Evolutionary conservation across 1,140 invertebrate genomes (phyloP).

Genomic region (Branchinecta lynchi): DNA sequence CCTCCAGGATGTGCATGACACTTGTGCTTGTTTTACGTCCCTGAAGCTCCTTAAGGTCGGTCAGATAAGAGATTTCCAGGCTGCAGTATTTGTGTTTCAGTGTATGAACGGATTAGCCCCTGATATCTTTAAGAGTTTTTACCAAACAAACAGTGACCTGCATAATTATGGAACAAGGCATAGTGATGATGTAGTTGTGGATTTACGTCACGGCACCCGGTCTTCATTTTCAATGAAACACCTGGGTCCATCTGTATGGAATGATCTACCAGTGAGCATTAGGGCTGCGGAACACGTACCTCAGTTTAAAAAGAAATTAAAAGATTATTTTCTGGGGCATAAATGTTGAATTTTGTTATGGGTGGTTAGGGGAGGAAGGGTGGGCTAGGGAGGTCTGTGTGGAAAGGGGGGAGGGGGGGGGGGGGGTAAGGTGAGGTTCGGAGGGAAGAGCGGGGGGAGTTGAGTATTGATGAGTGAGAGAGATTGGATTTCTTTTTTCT

Average conservation of each 20-base stretch:
- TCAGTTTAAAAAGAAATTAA: slow-evolving; percentile 11
- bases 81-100: slow-evolving; percentile 9
- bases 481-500: neutral
- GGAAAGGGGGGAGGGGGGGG: neutral
- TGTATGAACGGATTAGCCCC: neutral
- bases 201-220: neutral
- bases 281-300: neutral
- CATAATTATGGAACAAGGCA: slow-evolving; percentile 3
- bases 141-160: neutral
- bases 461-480: neutral
- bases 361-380: neutral
- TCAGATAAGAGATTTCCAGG: slow-evolving; percentile 1
- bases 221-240: slow-evolving; percentile 2
- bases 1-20: neutral
- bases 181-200: neutral
- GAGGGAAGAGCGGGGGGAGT: neutral
- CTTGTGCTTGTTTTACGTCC: neutral
- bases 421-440: neutral
- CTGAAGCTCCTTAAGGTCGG: slow-evolving; percentile 4
- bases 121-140: neutral
- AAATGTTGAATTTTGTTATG: neutral
- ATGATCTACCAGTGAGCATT: neutral
- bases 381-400: neutral
- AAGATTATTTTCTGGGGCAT: neutral
- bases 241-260: neutral